Base-by-base conservation (phyloP, 2,113 vertebrate species). In the Nyctibius bracteatus region DNA sequence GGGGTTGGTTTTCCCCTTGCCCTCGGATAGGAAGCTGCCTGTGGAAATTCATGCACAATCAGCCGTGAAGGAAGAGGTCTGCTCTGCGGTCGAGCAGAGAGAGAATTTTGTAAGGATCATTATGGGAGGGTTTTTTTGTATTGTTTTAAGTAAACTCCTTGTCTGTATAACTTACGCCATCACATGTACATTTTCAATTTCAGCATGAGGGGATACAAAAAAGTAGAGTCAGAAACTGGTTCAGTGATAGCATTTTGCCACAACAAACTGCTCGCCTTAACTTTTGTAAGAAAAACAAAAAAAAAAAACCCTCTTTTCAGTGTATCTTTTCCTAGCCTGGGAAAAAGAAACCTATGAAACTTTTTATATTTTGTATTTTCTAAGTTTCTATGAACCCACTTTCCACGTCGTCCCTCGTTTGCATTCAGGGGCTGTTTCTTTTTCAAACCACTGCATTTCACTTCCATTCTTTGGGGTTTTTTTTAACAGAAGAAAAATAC, bases 201-300 rank as follows among this genome's bases (percentile, higher is more conserved):
- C 91, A 89, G 54, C 73, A 91, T 35, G 81, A 91, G 83, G 82
- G 77, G 70, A 94, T 96, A 94, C 58, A 47, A 74, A 91, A 95
- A 92, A 86, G 70, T 74, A 91, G 62, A 91, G 74, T 81, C 63
- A 79, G 73, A 95, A 91, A 93, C 87, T 87, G 67, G 83, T 92
- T 84, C 86, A 78, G 66, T 92, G 86, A 96, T 68, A 85, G 49
- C 83, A 94, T 97, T 96, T 96, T 98, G 93, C 86, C 97, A 97
- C 96, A 96, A 97, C 97, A 91, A 98, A 97, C 96, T 97, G 79
- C 95, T 97, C 90, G 98, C 98, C 98, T 98, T 98, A 98, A 98
- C 96, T 98, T 98, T 98, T 98, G n/a, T 98, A 98, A 97, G 90
- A 97, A 96, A 94, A 92, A 81, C 23, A 87, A 80, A 43, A 84